phyloP scores from a whole-genome alignment of 2,888 invertebrate species.

The Macaria notata region DNA sequence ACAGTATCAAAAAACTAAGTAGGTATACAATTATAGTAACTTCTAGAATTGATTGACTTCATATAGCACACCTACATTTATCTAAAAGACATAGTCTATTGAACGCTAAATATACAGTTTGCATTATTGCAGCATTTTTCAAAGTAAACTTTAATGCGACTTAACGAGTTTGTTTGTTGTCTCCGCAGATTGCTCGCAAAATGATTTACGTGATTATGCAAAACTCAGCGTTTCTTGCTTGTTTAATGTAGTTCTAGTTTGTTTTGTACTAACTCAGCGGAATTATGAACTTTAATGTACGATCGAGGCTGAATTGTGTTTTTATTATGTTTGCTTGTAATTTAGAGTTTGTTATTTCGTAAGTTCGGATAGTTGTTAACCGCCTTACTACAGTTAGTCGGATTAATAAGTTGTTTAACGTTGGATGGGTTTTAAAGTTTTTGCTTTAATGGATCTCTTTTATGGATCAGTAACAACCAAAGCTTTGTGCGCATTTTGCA shows the following conservation, averaged over 20 bases:
- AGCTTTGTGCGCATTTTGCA: too few species aligned
- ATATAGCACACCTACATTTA: neutral
- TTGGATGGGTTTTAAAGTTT: too few species aligned
- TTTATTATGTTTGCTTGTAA: neutral
- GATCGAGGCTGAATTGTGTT: neutral
- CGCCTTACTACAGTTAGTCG: too few species aligned
- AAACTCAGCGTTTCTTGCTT: conserved; percentile 6
- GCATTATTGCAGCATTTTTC: conserved; percentile 2
- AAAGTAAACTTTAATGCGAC: conserved; percentile 7
- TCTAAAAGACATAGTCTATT: neutral
- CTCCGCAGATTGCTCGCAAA: conserved; percentile 6
- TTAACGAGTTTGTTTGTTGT: conserved; percentile 11
- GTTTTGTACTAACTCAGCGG: conserved; percentile 9
- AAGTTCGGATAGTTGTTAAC: too few species aligned
- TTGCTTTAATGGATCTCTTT: too few species aligned
- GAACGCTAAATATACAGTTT: neutral
- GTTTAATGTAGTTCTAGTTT: conserved; percentile 9
- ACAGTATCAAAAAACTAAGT: too few species aligned
- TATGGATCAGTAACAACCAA: too few species aligned
- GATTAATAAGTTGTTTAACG: too few species aligned
- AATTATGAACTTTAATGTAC: conserved; percentile 8
- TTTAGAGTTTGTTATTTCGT: too few species aligned
- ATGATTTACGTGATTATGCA: conserved; percentile 9
- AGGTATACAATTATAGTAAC: too few species aligned
- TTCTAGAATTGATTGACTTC: too few species aligned